A percentile compares a stretch with the other conserved stretches of the same genome.
Conservation (phyloP, 2,113 vertebrate species). For the Tauraco erythrolophus region DNA sequence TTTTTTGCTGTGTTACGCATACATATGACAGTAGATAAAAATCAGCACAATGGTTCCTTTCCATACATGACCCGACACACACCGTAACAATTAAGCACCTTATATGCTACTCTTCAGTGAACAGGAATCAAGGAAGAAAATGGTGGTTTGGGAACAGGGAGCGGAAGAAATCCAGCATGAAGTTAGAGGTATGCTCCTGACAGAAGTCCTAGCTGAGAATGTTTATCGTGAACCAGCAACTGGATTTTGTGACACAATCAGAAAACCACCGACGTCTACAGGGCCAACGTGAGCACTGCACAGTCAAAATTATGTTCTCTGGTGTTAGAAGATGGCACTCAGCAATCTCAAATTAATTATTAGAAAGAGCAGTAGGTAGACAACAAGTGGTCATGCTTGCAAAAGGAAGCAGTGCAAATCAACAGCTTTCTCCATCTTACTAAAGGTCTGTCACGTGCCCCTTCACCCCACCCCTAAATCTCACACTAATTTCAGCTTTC, state of each 20-base stretch:
- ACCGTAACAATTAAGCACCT: neutral
- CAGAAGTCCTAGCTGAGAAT: neutral
- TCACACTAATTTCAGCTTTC: neutral
- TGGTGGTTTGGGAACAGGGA: neutral
- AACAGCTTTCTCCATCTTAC: neutral
- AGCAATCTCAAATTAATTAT: neutral
- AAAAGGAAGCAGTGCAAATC: neutral
- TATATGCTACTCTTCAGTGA: neutral
- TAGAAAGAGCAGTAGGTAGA: neutral
- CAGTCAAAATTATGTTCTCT: neutral
- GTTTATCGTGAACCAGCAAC: neutral
- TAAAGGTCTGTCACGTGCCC: neutral
- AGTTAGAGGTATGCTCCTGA: neutral
- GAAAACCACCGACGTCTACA: neutral
- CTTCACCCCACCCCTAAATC: neutral
- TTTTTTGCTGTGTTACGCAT: neutral
- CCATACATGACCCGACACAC: neutral
- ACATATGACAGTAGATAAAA: constrained; percentile 1
- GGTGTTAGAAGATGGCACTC: neutral
- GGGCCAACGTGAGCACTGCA: neutral
- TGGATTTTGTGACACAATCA: neutral
- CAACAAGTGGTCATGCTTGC: neutral
- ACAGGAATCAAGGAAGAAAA: neutral
- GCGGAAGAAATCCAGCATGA: neutral
- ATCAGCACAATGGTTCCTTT: neutral